Conservation (phyloP, 1,140 invertebrate genomes). For the Lamellibrachia luymesi region DNA sequence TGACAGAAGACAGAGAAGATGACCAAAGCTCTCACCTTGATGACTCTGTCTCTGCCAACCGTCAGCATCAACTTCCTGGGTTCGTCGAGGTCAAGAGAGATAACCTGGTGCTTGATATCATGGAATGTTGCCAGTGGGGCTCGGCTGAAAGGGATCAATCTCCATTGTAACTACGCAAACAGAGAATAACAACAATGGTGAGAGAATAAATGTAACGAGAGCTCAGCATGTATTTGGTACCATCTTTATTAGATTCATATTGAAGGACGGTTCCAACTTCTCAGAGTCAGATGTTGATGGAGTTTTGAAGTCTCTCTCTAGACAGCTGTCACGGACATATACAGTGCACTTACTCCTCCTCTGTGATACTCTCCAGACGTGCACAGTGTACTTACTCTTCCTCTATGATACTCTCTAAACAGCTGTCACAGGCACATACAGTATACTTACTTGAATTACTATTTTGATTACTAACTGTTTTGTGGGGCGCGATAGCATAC, state of each 20-base stretch:
- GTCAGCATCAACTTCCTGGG: constrained; percentile 81
- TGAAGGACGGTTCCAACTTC: neutral
- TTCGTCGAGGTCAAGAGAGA: constrained; percentile 86
- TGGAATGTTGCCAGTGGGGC: constrained; percentile 90
- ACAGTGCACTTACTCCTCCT: no score
- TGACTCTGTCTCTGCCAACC: constrained; percentile 88
- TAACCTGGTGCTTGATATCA: constrained; percentile 89
- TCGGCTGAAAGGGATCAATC: constrained; percentile 66
- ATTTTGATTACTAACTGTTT: no score
- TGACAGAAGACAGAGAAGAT: constrained; percentile 26
- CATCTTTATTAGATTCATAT: no score
- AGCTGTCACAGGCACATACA: constrained; percentile 91
- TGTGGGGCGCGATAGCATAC: no score
- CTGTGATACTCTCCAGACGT: no score
- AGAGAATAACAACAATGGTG: neutral
- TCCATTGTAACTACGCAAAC: neutral
- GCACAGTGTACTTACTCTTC: constrained; percentile 63
- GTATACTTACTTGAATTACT: constrained; percentile 73
- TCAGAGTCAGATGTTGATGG: neutral
- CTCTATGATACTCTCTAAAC: constrained; percentile 77
- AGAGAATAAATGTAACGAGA: no score
- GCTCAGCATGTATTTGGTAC: no score
- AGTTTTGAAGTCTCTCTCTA: no score
- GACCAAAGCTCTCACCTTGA: constrained; percentile 70
- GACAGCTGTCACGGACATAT: no score